A percentile compares a stretch with the other conserved stretches of the same genome.
Conservation (phyloP, 1,140 invertebrate species). For the Penaeus chinensis region DNA sequence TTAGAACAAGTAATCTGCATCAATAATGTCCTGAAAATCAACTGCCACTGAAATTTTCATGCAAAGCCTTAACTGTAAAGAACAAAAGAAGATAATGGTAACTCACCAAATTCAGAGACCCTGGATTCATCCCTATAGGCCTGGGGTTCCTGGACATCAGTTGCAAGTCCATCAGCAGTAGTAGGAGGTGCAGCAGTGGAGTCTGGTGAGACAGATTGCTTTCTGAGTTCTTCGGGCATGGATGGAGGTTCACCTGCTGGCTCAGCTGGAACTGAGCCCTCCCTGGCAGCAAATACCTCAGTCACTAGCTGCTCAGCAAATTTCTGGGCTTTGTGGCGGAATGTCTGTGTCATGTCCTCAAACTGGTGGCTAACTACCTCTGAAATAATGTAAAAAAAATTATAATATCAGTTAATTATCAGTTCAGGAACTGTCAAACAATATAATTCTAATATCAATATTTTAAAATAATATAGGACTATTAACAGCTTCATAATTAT, state of each 20-base stretch:
- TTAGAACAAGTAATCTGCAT: too few relatives aligned
- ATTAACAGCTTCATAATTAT: too few relatives aligned
- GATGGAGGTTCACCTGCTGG: constrained; percentile 71
- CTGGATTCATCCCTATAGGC: constrained; percentile 79
- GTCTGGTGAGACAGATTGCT: constrained; percentile 46
- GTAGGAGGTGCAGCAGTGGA: constrained; percentile 66
- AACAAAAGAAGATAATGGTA: constrained; percentile 7
- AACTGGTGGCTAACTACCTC: constrained; percentile 75
- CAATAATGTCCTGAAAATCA: too few relatives aligned
- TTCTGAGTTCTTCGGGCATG: constrained; percentile 46
- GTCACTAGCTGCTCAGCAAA: constrained; percentile 77
- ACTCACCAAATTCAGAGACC: constrained; percentile 78
- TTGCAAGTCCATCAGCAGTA: constrained; percentile 3
- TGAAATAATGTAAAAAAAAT: constrained; percentile 64
- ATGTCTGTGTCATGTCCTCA: constrained; percentile 77
- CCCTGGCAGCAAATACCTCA: constrained; percentile 62
- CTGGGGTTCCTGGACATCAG: constrained; percentile 72
- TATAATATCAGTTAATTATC: neutral
- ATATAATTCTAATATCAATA: too few relatives aligned
- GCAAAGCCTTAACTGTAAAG: neutral
- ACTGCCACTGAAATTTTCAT: constrained; percentile 15
- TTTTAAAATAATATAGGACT: too few relatives aligned
- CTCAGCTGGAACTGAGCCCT: constrained; percentile 67
- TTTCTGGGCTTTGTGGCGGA: constrained; percentile 78
- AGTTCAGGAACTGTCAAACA: neutral